Conservation (phyloP, 2,888 invertebrate genomes). For the Drosophila kambysellisi region DNA sequence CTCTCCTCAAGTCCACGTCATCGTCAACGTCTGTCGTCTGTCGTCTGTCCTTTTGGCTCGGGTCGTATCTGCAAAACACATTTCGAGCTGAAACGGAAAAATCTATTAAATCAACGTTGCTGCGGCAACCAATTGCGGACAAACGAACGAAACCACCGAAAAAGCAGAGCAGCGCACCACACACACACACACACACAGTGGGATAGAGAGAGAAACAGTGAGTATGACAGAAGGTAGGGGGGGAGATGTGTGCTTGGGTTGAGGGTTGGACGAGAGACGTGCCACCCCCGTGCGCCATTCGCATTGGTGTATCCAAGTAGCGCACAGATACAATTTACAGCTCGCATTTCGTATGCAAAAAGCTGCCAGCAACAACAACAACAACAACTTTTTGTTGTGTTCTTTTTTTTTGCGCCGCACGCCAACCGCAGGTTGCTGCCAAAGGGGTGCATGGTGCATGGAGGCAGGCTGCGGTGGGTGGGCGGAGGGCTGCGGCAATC, state of each 20-base stretch:
- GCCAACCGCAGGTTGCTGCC: slow-evolving; percentile 62
- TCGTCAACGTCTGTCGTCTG: slow-evolving; percentile 23
- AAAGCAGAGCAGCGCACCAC: slow-evolving; percentile 52
- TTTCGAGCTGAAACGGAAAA: slow-evolving; percentile 82
- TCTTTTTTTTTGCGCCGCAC: slow-evolving; percentile 52
- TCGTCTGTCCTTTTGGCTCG: slow-evolving; percentile 9
- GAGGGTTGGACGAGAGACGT: slow-evolving; percentile 38
- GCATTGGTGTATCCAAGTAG: slow-evolving; percentile 77
- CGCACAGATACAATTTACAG: slow-evolving; percentile 83
- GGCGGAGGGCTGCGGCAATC: slow-evolving; percentile 45
- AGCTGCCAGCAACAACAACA: slow-evolving; percentile 46
- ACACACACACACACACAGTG: slow-evolving; percentile 20
- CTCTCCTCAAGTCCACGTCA: slow-evolving; percentile 28
- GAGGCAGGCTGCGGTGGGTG: not conserved
- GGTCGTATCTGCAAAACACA: slow-evolving; percentile 77
- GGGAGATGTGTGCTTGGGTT: not conserved
- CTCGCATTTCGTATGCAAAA: slow-evolving; percentile 82
- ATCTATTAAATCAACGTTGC: slow-evolving; percentile 85
- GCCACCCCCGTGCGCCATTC: slow-evolving; percentile 67
- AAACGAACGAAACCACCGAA: slow-evolving; percentile 83
- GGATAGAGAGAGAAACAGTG: not conserved
- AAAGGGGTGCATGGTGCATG: slow-evolving; percentile 1
- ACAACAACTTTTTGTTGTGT: slow-evolving; percentile 16
- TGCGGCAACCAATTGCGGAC: slow-evolving; percentile 84
- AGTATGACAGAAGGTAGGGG: not conserved